Evolutionary conservation across 2,888 invertebrate genomes (phyloP).

Genomic region (Creontiades dilutus): DNA sequence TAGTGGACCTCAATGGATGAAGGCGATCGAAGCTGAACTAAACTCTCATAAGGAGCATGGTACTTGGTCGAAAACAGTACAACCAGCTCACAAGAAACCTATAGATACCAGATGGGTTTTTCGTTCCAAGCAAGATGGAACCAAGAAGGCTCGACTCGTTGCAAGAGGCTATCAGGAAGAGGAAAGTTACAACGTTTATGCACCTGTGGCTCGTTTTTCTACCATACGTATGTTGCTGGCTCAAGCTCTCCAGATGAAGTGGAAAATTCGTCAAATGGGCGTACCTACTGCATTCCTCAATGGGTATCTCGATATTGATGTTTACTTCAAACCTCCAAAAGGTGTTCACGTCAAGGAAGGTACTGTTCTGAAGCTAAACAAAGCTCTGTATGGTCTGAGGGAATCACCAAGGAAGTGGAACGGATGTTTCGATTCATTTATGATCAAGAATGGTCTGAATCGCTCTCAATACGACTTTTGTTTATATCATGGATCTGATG

Average conservation of each 20-base stretch:
- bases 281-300: constrained; percentile 13
- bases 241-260: neutral
- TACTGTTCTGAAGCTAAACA: too few relatives aligned
- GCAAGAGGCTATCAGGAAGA: constrained; percentile 70
- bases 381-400: too few relatives aligned
- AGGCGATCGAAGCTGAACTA: too few relatives aligned
- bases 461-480: too few relatives aligned
- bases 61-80: too few relatives aligned
- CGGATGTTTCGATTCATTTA: too few relatives aligned
- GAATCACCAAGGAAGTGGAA: too few relatives aligned
- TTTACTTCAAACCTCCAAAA: neutral
- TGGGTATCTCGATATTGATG: neutral
- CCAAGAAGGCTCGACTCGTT: constrained; percentile 70
- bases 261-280: neutral
- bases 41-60: too few relatives aligned
- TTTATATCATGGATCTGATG: too few relatives aligned
- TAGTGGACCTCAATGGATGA: too few relatives aligned
- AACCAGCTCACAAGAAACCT: too few relatives aligned
- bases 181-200: neutral
- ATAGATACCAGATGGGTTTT: constrained; percentile 71
- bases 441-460: too few relatives aligned
- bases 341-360: neutral
- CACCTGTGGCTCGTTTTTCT: neutral
- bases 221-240: neutral
- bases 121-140: constrained; percentile 59